Percentiles rank a stretch among this genome's conserved stretches.
phyloP scores from a whole-genome alignment of 23 tunicate genomes.

The Trididemnum miniatum region DNA sequence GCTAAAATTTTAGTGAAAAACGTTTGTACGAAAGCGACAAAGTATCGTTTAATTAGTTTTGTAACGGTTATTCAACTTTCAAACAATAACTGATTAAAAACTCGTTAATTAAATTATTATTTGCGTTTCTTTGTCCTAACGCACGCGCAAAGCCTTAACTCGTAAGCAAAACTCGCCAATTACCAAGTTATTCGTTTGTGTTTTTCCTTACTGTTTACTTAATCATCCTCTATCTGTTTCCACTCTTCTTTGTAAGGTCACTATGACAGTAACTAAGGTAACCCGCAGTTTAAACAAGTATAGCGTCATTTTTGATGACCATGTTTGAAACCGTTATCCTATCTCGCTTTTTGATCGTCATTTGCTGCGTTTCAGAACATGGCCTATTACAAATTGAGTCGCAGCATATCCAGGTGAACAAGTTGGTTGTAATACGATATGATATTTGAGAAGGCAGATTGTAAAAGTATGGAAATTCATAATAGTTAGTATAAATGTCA shows the following conservation, averaged over 20 bases:
- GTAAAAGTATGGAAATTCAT: too few species aligned
- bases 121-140: slow-evolving; percentile 6
- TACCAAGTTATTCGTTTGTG: slow-evolving; percentile 3
- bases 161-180: too few species aligned
- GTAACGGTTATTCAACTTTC: neutral
- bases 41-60: too few species aligned
- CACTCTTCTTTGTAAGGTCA: neutral
- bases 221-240: slow-evolving; percentile 5
- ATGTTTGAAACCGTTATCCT: slow-evolving; percentile 15
- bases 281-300: slow-evolving; percentile 20
- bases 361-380: neutral
- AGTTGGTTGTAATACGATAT: neutral
- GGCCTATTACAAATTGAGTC: neutral
- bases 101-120: slow-evolving; percentile 20
- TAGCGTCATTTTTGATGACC: neutral
- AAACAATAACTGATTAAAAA: neutral
- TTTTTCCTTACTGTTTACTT: slow-evolving; percentile 9
- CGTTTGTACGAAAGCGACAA: too few species aligned
- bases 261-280: neutral
- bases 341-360: neutral
- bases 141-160: neutral
- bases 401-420: neutral
- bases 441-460: too few species aligned
- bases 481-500: too few species aligned
- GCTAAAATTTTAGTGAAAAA: too few species aligned